A percentile compares a stretch with the other conserved stretches of the same genome.
These are phyloP conservation scores for Hafferia zeledoni DNA, from an alignment of 2,797 vertebrate species.

Conservation along the genomic window DNA sequence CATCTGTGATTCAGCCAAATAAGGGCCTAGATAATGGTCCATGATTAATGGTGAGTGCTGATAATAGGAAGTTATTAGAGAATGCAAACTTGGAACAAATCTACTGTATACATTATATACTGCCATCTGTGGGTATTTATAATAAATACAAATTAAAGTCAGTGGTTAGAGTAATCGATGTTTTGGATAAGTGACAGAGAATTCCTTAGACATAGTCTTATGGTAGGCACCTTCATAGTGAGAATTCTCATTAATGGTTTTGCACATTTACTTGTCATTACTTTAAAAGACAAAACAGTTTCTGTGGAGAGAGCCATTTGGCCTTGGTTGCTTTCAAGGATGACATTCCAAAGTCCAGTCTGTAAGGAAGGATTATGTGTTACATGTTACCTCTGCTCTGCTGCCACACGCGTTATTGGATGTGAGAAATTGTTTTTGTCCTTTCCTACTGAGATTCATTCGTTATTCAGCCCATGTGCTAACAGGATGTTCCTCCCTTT, in stretches of 20 bases:
- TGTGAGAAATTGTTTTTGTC: conserved; percentile 37
- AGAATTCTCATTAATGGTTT: not conserved
- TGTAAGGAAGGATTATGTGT: not conserved
- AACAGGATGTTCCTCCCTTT: not conserved
- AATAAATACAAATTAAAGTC: conserved; percentile 45
- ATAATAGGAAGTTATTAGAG: conserved; percentile 58
- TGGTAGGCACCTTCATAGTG: not conserved
- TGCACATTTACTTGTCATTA: not conserved
- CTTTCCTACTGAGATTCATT: conserved; percentile 22
- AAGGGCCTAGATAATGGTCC: conserved; percentile 57
- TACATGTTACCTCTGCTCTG: not conserved
- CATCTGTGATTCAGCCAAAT: conserved; percentile 37
- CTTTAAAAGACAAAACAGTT: not conserved
- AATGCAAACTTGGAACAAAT: conserved; percentile 35
- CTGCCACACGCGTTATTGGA: not conserved
- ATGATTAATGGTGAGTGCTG: conserved; percentile 59
- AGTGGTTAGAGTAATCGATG: not conserved
- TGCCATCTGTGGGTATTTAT: conserved; percentile 56
- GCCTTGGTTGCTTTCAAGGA: not conserved
- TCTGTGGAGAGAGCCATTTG: not conserved
- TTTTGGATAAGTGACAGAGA: not conserved
- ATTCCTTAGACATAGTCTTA: not conserved
- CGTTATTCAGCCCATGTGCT: not conserved
- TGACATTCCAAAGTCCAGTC: not conserved
- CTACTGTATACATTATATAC: conserved; percentile 18